phyloP scores from a whole-genome alignment of 1,140 invertebrate species.

The Physella acuta region DNA sequence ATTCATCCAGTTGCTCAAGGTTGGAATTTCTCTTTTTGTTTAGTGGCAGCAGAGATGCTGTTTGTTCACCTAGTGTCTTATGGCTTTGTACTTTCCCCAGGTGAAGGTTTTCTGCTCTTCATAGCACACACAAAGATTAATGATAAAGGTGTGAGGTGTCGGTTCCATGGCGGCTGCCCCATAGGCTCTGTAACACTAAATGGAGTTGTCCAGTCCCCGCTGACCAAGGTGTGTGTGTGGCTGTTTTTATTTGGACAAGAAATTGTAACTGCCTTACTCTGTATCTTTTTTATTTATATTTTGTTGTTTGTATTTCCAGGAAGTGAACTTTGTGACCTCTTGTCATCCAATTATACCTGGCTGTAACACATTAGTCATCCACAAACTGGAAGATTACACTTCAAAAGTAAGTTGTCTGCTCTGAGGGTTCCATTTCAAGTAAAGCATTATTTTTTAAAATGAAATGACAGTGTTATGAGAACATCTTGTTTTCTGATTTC shows the following conservation, averaged over 20 bases:
- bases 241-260: background rate
- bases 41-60: background rate
- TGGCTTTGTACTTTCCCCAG: constrained; percentile 1
- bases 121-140: constrained; percentile 28
- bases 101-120: constrained; percentile 26
- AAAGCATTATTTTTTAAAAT: no score
- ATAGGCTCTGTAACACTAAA: constrained; percentile 20
- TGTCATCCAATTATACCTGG: constrained; percentile 25
- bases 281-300: background rate
- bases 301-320: background rate
- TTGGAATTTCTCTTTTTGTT: background rate
- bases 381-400: constrained; percentile 21
- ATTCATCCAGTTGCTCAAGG: constrained; percentile 10
- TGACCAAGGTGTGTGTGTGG: constrained; percentile 18
- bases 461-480: no score
- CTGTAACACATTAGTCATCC: constrained; percentile 20
- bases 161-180: constrained; percentile 23
- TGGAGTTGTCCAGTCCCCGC: constrained; percentile 19
- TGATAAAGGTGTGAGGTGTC: constrained; percentile 19
- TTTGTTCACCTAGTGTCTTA: no score
- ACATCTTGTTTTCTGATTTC: no score
- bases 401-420: constrained; percentile 24
- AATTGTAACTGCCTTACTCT: background rate
- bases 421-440: no score
- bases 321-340: constrained; percentile 25